These are phyloP conservation scores for Peromyscus californicus DNA, from an alignment of 2,113 vertebrate species.

Conservation along the genomic window DNA sequence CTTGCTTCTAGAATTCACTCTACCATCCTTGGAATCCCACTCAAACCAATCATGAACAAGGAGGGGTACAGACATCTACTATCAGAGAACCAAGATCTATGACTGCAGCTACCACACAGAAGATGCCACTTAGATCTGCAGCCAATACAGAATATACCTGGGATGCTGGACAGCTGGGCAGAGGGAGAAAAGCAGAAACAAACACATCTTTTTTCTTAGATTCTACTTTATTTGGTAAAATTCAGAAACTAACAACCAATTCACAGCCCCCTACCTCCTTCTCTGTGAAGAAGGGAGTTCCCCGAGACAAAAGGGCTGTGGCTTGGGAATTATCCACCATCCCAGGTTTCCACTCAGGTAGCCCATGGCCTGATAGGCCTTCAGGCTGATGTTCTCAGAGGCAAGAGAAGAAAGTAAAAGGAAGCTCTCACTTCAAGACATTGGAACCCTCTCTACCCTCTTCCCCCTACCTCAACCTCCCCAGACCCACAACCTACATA, in stretches of 20 bases:
- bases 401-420: conserved; percentile 66
- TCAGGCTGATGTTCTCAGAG: conserved; percentile 63
- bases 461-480: conserved; percentile 48
- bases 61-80: not conserved
- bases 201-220: conserved; percentile 77
- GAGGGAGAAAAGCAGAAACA: not conserved
- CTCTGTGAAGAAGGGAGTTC: conserved; percentile 69
- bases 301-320: conserved; percentile 60
- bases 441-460: conserved; percentile 15
- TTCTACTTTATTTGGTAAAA: conserved; percentile 92
- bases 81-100: not conserved
- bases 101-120: not conserved
- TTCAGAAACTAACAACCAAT: conserved; percentile 83
- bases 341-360: conserved; percentile 38
- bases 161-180: not conserved
- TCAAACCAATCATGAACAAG: not conserved
- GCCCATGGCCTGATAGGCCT: conserved; percentile 40
- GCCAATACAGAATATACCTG: too few relatives aligned
- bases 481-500: conserved; percentile 60
- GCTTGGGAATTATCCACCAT: conserved; percentile 51
- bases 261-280: conserved; percentile 67
- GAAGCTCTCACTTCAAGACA: conserved; percentile 74
- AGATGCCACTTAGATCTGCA: not conserved
- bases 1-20: not conserved
- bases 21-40: not conserved